These are phyloP conservation scores for Beris chalybata DNA, from an alignment of 2,888 invertebrate genomes.

Conservation along the genomic window DNA sequence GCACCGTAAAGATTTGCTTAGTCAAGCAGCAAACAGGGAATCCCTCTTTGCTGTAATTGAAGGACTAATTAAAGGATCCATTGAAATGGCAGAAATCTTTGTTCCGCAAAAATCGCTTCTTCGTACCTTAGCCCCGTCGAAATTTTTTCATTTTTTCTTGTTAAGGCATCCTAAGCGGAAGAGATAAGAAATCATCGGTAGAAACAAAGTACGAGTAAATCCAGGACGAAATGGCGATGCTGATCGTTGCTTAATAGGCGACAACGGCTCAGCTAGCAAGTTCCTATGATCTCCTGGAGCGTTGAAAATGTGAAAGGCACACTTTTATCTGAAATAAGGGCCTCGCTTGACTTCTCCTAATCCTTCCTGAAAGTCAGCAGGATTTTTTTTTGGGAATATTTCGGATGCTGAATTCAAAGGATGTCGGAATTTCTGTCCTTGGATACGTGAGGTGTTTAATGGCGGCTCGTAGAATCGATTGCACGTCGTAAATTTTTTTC, in stretches of 20 bases:
- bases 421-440: not conserved
- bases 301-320: not conserved
- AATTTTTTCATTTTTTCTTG: too few species aligned
- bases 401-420: not conserved
- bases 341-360: not conserved
- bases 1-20: slow-evolving; percentile 30
- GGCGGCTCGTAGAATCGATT: slow-evolving; percentile 5
- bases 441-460: slow-evolving; percentile 7
- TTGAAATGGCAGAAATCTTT: slow-evolving; percentile 32
- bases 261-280: not conserved
- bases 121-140: not conserved
- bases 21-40: slow-evolving; percentile 23
- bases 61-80: slow-evolving; percentile 30
- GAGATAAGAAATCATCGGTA: slow-evolving; percentile 26
- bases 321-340: not conserved
- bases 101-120: slow-evolving; percentile 21
- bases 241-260: slow-evolving; percentile 11
- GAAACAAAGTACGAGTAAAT: not conserved
- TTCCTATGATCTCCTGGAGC: not conserved
- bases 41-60: slow-evolving; percentile 25
- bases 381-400: not conserved
- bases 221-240: slow-evolving; percentile 13
- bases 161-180: not conserved
- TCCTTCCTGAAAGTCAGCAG: slow-evolving; percentile 13
- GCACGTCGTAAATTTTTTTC: slow-evolving; percentile 16